Percentiles rank a stretch among this genome's conserved stretches.
Conservation (phyloP, 64 coral and sea anemone species). For the Astreopora myriophthalma region DNA sequence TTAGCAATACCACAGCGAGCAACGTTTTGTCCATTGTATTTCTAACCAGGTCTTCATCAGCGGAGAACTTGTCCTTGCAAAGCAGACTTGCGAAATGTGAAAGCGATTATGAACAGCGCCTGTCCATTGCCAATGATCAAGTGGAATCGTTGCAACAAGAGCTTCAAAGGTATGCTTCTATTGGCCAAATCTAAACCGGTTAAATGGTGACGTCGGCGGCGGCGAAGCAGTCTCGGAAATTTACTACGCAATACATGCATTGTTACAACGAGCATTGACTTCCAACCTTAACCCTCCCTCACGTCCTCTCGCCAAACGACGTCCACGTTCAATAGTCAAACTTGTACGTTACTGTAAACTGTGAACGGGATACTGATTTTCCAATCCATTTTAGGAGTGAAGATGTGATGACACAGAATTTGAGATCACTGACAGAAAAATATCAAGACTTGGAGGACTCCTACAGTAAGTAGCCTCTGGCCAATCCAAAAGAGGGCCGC, state of each 20-base stretch:
- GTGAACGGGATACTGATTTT: not conserved
- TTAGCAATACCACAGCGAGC: too few species aligned
- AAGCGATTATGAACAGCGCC: slow-evolving; percentile 60
- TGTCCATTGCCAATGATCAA: slow-evolving; percentile 38
- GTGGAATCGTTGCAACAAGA: slow-evolving; percentile 65
- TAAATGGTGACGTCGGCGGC: not conserved
- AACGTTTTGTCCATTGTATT: not conserved
- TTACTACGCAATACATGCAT: too few species aligned
- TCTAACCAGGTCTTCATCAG: slow-evolving; percentile 44
- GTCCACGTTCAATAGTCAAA: too few species aligned
- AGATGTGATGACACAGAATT: slow-evolving; percentile 43
- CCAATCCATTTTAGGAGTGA: slow-evolving; percentile 3
- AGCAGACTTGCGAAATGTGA: slow-evolving; percentile 53
- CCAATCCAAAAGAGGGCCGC: too few species aligned
- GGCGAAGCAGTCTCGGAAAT: too few species aligned
- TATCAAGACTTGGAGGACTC: slow-evolving; percentile 44
- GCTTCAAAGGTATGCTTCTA: slow-evolving; percentile 40
- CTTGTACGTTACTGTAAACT: not conserved
- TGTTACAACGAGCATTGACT: too few species aligned
- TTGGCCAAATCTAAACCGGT: not conserved
- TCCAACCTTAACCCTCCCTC: too few species aligned
- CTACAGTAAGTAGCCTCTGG: slow-evolving; percentile 48
- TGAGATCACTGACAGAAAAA: slow-evolving; percentile 51
- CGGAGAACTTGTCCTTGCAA: slow-evolving; percentile 55
- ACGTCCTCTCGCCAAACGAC: too few species aligned